Evolutionary conservation across 2,113 vertebrate species (phyloP), one percentile per base, ranked within the genome.

Genomic region (Plestiodon gilberti): DNA sequence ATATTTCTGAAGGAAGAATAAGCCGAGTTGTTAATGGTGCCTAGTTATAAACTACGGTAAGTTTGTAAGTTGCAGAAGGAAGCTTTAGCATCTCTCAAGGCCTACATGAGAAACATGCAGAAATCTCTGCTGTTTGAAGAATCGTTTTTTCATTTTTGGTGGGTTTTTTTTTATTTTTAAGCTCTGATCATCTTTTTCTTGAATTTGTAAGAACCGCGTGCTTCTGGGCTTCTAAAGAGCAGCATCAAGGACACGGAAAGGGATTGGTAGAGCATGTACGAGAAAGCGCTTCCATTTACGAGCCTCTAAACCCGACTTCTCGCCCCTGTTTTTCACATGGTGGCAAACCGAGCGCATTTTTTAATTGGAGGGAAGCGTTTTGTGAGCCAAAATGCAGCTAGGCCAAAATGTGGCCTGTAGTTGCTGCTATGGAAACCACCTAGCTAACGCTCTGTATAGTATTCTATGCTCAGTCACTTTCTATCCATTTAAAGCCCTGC

Each of bases 171-270:
- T 92, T 93, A 93, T 91, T 89, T 5, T 48, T 48, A 90, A 82
- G 69, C 89, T 88, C 89, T 93, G 90, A 93, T 88, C 43, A 87
- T 92, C 35, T 83, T 89, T n/a, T 83, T 48, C 90, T 94, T 94
- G 92, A 93, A 94, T 89, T 90, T 83, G 59, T 0, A 0, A 40
- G 70, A 90, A 91, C 91, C 81, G 48, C 1, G 4, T 89, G 87
- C 91, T 40, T 89, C 89, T 1, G 0, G 89, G 87, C 87, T 94
- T 94, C 84, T 92, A 88, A 91, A 94, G 86, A 92, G 90, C 62
- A 86, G 5, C 91, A 91, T 92, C 93, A 94, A 93, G 91, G 92
- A 81, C 92, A 78, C 61, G 35, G 91, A 93, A 88, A 38, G 87
- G 61, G 76, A 91, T 87, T 85, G 92, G 81, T 84, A 91, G 85